Conservation (phyloP, 2,888 invertebrate species). For the Rhyacophila evoluta region DNA sequence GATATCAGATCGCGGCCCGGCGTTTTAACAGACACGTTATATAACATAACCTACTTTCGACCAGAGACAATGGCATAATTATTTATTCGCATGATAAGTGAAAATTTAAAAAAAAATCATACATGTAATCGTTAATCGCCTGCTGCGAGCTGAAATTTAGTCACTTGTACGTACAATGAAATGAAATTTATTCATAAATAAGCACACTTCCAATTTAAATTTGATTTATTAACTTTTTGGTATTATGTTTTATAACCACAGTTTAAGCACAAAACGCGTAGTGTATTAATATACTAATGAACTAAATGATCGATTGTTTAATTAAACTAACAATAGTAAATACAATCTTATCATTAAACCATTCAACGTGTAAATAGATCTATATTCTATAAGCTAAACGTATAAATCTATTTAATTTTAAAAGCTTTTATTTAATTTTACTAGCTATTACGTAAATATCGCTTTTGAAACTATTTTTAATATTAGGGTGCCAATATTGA, state of each 20-base stretch:
- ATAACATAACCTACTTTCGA: slow-evolving; percentile 4
- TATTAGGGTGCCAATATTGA: too few relatives aligned
- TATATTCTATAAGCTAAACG: too few relatives aligned
- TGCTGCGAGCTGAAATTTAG: neutral
- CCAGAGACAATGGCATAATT: slow-evolving; percentile 16
- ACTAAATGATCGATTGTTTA: neutral
- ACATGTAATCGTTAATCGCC: slow-evolving; percentile 1
- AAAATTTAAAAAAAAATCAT: neutral
- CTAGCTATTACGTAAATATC: too few relatives aligned
- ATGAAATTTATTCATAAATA: neutral
- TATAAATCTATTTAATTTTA: too few relatives aligned
- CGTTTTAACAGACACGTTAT: neutral
- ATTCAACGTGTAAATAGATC: too few relatives aligned
- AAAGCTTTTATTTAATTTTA: too few relatives aligned
- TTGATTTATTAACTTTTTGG: too few relatives aligned
- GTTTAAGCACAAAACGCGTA: too few relatives aligned
- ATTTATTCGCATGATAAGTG: slow-evolving; percentile 19
- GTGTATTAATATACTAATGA: neutral
- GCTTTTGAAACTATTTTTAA: too few relatives aligned
- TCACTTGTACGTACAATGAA: neutral
- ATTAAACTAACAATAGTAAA: neutral
- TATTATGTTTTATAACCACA: too few relatives aligned
- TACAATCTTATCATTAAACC: neutral
- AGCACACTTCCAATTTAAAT: too few relatives aligned
- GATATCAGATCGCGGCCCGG: neutral